These are phyloP conservation scores for Lichenostomus cassidix DNA, from an alignment of 2,113 vertebrate species.

Conservation along the genomic window DNA sequence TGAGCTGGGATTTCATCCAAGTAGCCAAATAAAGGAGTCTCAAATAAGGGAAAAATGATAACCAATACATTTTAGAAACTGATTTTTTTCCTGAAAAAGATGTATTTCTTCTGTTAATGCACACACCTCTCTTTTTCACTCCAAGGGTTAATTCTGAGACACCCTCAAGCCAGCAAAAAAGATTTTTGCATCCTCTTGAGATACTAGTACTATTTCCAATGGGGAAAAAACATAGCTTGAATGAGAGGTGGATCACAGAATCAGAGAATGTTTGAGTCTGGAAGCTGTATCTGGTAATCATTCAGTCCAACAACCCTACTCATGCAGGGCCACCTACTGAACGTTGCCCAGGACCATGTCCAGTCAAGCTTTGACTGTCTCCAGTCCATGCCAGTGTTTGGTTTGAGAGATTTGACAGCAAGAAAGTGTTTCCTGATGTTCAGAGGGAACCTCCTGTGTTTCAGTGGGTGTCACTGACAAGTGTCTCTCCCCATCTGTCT, in stretches of 20 bases:
- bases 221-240: background rate
- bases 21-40: background rate
- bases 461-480: background rate
- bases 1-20: background rate
- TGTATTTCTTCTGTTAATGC: background rate
- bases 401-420: background rate
- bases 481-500: background rate
- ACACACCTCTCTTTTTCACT: background rate
- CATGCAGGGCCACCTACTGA: background rate
- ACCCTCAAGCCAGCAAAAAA: background rate
- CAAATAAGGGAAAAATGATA: background rate
- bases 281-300: background rate
- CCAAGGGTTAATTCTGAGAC: background rate
- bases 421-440: background rate
- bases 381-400: rapidly evolving
- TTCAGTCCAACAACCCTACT: background rate
- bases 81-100: background rate
- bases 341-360: background rate
- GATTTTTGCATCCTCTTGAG: background rate
- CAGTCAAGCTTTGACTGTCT: background rate
- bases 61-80: background rate
- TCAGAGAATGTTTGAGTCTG: background rate
- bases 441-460: background rate
- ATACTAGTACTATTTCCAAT: background rate
- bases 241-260: background rate